phyloP scores from a whole-genome alignment of 2,888 invertebrate species.

The Rhingia rostrata region DNA sequence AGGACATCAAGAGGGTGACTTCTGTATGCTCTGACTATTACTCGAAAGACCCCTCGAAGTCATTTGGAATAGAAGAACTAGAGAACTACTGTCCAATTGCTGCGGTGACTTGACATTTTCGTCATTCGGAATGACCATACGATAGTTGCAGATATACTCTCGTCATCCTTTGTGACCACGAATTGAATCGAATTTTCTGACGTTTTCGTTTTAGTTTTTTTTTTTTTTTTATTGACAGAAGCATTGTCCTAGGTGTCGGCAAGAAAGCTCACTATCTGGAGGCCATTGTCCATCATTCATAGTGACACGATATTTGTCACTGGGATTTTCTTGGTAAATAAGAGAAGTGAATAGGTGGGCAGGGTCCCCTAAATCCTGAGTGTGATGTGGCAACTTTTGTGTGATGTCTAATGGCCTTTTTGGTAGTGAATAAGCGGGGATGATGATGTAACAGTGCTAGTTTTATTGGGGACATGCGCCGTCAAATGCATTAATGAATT shows the following conservation, averaged over 20 bases:
- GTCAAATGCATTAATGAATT: slow-evolving; percentile 14
- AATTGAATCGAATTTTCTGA: slow-evolving; percentile 11
- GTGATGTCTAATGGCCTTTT: slow-evolving; percentile 32
- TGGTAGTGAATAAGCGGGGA: not conserved
- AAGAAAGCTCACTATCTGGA: slow-evolving; percentile 12
- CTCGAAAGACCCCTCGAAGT: slow-evolving; percentile 20
- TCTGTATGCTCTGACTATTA: not conserved
- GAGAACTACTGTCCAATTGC: slow-evolving; percentile 27
- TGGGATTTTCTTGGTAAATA: slow-evolving; percentile 57
- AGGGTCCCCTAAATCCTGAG: slow-evolving; percentile 21
- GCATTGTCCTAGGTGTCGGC: slow-evolving; percentile 17
- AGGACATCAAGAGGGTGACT: slow-evolving; percentile 40
- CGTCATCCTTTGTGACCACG: slow-evolving; percentile 31
- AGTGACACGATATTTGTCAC: slow-evolving; percentile 65
- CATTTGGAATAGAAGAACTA: slow-evolving; percentile 17
- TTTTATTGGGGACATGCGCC: not conserved
- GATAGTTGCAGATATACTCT: not conserved
- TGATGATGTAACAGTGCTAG: not conserved
- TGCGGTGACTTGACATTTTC: slow-evolving; percentile 47
- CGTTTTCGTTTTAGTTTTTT: slow-evolving; percentile 7
- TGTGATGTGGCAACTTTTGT: slow-evolving; percentile 46
- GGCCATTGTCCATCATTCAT: slow-evolving; percentile 58
- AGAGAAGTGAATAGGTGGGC: slow-evolving; percentile 5
- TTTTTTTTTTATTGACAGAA: slow-evolving; percentile 38
- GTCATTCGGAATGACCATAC: slow-evolving; percentile 21